A percentile compares a stretch with the other conserved stretches of the same genome.
phyloP scores from a whole-genome alignment of 2,888 invertebrate species.

The Polyommatus iphigenia region DNA sequence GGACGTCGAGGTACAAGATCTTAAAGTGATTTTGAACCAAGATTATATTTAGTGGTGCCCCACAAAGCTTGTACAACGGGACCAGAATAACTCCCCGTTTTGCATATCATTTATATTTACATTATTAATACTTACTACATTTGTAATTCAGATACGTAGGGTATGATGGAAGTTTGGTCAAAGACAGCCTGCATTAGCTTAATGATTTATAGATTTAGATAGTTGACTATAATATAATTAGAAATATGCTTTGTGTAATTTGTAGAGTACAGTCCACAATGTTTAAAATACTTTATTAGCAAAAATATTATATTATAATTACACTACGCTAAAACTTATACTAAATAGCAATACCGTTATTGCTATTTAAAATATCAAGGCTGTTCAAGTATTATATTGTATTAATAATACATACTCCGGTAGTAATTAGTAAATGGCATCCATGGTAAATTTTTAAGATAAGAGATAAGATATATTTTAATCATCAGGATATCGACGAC shows the following conservation, averaged over 20 bases:
- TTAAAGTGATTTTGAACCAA: constrained; percentile 25
- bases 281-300: background rate
- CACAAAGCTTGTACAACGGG: constrained; percentile 20
- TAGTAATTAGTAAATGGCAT: no score
- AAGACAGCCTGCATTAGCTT: background rate
- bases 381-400: no score
- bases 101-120: constrained; percentile 26
- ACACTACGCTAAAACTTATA: background rate
- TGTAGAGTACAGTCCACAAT: no score
- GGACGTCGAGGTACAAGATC: background rate
- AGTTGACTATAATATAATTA: background rate
- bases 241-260: background rate
- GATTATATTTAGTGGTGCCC: constrained; percentile 20
- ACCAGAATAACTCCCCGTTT: constrained; percentile 15
- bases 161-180: constrained; percentile 21
- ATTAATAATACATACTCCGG: no score
- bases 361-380: background rate
- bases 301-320: background rate
- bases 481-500: no score
- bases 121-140: constrained; percentile 30
- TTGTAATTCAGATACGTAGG: constrained; percentile 26
- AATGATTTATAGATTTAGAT: constrained; percentile 9
- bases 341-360: background rate
- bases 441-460: no score
- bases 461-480: no score